Percentiles rank a stretch among this genome's conserved stretches.
Conservation (phyloP, 2,797 vertebrate genomes). For the Coreius guichenoti region DNA sequence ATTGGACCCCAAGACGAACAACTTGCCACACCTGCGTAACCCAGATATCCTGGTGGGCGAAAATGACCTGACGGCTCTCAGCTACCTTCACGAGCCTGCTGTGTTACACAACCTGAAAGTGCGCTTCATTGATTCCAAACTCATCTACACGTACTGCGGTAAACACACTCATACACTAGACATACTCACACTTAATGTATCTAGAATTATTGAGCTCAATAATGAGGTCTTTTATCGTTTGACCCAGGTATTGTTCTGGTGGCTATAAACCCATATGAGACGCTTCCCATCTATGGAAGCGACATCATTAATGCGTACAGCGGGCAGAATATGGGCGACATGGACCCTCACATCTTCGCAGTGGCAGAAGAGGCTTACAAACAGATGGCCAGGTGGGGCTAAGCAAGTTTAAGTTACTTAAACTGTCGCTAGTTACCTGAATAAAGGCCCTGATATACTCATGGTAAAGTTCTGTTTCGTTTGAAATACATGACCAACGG, state of each 20-base stretch:
- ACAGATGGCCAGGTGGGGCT: constrained; percentile 97
- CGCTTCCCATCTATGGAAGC: constrained; percentile 93
- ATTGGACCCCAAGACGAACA: constrained; percentile 90
- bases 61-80: constrained; percentile 98
- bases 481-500: background rate
- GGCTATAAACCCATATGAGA: constrained; percentile 98
- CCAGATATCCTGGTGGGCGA: constrained; percentile 98
- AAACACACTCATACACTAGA: constrained; percentile 53
- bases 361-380: constrained; percentile 98
- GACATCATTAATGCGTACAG: constrained; percentile 99
- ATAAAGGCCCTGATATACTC: background rate
- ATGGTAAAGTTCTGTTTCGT: background rate
- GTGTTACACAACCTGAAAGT: constrained; percentile 98
- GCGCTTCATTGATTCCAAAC: constrained; percentile 96
- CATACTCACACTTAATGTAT: background rate
- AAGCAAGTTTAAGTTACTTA: constrained; percentile 7
- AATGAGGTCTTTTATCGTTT: background rate
- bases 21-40: constrained; percentile 93
- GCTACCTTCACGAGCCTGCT: constrained; percentile 97
- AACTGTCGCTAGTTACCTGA: background rate
- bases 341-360: constrained; percentile 99
- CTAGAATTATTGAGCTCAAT: background rate
- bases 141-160: constrained; percentile 99
- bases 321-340: constrained; percentile 98
- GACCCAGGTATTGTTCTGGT: constrained; percentile 93